Percentiles rank a stretch among this genome's conserved stretches.
phyloP scores from a whole-genome alignment of 2,113 vertebrate species.

The Alectura lathami region DNA sequence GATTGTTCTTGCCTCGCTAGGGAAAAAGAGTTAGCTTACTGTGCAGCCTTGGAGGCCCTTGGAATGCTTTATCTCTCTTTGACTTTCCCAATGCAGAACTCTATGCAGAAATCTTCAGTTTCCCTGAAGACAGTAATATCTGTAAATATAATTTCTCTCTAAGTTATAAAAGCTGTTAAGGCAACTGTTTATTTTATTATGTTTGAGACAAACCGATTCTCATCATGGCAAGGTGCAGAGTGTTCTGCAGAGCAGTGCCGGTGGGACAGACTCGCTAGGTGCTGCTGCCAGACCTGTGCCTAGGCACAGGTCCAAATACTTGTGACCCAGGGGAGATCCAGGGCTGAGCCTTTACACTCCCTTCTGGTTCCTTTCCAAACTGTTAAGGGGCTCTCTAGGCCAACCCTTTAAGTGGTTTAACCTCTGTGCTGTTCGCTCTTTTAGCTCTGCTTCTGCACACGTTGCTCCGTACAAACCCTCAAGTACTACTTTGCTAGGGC shows the following conservation, averaged over 20 bases:
- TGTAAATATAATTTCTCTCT: background rate
- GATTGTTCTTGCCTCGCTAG: background rate
- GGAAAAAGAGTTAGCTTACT: background rate
- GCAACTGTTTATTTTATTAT: background rate
- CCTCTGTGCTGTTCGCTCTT: background rate
- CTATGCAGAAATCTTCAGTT: background rate
- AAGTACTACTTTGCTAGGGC: background rate
- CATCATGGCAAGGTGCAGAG: background rate
- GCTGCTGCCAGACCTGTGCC: background rate
- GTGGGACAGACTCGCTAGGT: background rate
- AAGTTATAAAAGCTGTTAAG: background rate
- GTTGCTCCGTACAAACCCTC: fast-evolving
- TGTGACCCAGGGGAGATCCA: background rate
- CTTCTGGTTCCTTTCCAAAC: background rate
- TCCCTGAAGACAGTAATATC: background rate
- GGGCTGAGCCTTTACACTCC: background rate
- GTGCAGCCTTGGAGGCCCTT: background rate
- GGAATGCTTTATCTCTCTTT: background rate
- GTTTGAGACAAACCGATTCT: background rate
- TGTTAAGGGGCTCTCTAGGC: background rate
- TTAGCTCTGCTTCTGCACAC: background rate
- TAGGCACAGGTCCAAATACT: background rate
- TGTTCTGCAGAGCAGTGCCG: background rate
- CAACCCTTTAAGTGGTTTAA: background rate
- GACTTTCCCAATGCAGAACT: background rate